A percentile compares a stretch with the other conserved stretches of the same genome.
phyloP scores from a whole-genome alignment of 2,888 invertebrate genomes.

The Stenodera caucasica region DNA sequence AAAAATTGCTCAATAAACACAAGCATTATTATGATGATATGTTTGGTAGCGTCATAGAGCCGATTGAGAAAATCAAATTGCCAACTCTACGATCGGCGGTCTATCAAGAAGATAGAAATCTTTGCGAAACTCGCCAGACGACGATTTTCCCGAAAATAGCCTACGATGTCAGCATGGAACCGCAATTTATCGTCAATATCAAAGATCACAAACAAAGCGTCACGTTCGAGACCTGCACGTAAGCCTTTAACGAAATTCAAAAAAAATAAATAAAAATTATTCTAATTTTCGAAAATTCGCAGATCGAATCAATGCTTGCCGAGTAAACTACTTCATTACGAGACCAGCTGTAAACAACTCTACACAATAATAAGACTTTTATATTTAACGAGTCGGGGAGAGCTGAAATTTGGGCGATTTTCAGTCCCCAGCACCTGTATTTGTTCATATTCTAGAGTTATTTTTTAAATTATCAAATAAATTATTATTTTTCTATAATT shows the following conservation, averaged over 20 bases:
- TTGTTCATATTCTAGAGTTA: conserved; percentile 26
- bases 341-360: conserved; percentile 33
- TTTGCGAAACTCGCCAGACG: conserved; percentile 23
- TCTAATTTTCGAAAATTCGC: conserved; percentile 4
- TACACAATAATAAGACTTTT: conserved; percentile 32
- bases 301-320: conserved; percentile 17
- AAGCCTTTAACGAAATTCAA: conserved; percentile 26
- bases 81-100: not conserved
- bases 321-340: conserved; percentile 28
- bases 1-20: conserved; percentile 5
- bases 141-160: conserved; percentile 27
- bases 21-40: not conserved
- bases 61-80: conserved; percentile 4
- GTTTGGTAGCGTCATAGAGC: conserved; percentile 10
- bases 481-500: too few relatives aligned
- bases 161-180: conserved; percentile 22
- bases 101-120: conserved; percentile 20
- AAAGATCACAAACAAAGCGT: conserved; percentile 27
- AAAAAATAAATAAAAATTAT: too few relatives aligned
- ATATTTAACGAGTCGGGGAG: conserved; percentile 27
- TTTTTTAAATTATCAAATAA: not conserved
- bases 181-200: conserved; percentile 30
- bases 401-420: conserved; percentile 29
- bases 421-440: conserved; percentile 35
- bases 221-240: conserved; percentile 32